These are phyloP conservation scores for Stegostoma tigrinum DNA, from an alignment of 2,113 vertebrate genomes.

Conservation along the genomic window DNA sequence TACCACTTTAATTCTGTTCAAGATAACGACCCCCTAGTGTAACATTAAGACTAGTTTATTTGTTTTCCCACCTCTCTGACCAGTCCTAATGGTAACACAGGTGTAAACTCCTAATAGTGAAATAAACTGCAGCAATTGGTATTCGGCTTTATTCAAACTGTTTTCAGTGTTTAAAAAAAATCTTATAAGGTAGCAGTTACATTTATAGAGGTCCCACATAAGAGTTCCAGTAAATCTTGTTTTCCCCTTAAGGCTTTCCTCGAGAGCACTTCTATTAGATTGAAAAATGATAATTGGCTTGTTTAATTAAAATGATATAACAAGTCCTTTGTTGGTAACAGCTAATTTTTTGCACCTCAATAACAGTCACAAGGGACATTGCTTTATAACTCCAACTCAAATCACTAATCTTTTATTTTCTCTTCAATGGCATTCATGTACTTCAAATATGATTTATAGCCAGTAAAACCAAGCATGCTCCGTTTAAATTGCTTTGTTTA, in stretches of 20 bases:
- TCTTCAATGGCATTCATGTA: background rate
- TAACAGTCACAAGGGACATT: background rate
- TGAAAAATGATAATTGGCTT: background rate
- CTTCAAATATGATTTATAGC: constrained; percentile 1
- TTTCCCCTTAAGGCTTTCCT: background rate
- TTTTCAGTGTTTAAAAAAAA: background rate
- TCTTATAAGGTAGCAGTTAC: background rate
- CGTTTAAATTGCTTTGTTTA: constrained; percentile 20
- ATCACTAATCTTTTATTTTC: constrained; percentile 14
- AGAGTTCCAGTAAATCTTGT: background rate
- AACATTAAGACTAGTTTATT: constrained; percentile 47
- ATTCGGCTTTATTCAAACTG: background rate
- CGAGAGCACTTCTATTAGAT: background rate
- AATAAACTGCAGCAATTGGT: background rate
- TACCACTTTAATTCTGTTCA: constrained; percentile 43
- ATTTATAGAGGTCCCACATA: constrained; percentile 19
- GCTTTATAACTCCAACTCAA: background rate
- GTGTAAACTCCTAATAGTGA: constrained; percentile 41
- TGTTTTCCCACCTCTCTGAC: constrained; percentile 45
- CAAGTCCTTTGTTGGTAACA: background rate
- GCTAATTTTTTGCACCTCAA: background rate
- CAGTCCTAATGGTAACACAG: constrained; percentile 47
- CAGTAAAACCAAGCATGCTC: background rate
- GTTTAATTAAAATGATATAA: background rate
- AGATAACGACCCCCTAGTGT: constrained; percentile 39